Percentiles rank a stretch among this genome's conserved stretches.
Conservation (phyloP, 1,140 invertebrate genomes). For the Drosophila orena region DNA sequence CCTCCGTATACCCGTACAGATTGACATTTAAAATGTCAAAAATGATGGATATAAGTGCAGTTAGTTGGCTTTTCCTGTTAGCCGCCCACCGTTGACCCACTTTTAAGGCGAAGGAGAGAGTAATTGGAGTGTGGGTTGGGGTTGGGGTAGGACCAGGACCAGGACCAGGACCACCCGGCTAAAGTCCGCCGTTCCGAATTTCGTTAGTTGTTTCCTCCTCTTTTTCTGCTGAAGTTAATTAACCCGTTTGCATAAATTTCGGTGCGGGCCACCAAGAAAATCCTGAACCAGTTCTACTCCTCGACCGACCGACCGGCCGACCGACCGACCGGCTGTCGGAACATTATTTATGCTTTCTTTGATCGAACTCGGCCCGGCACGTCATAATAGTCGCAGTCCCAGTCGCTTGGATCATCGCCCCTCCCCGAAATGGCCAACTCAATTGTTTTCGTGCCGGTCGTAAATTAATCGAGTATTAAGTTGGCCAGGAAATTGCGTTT, state of each 20-base stretch:
- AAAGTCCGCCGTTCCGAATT: slow-evolving; percentile 54
- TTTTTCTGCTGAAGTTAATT: slow-evolving; percentile 58
- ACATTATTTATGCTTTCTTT: slow-evolving; percentile 82
- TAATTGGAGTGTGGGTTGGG: slow-evolving; percentile 3
- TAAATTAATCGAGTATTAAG: slow-evolving; percentile 77
- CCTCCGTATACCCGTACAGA: slow-evolving; percentile 44
- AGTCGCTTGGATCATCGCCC: slow-evolving; percentile 11
- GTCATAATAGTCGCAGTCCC: slow-evolving; percentile 69
- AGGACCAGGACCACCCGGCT: slow-evolving; percentile 64
- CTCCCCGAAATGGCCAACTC: slow-evolving; percentile 19
- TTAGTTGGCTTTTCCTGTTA: slow-evolving; percentile 61
- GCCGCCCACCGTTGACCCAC: slow-evolving; percentile 71
- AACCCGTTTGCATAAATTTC: slow-evolving; percentile 82
- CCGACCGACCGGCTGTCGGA: slow-evolving; percentile 25
- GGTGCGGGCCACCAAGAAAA: slow-evolving; percentile 30
- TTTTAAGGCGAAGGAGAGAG: slow-evolving; percentile 30
- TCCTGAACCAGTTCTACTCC: slow-evolving; percentile 55
- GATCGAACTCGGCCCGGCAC: slow-evolving; percentile 73
- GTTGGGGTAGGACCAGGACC: neutral
- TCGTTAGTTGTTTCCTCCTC: slow-evolving; percentile 29
- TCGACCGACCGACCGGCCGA: slow-evolving; percentile 24
- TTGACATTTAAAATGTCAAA: slow-evolving; percentile 78
- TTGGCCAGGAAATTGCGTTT: slow-evolving; percentile 67
- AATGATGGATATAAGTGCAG: slow-evolving; percentile 64
- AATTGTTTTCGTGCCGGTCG: slow-evolving; percentile 72